Conservation (phyloP, 1,140 invertebrate genomes). For the Luehdorfia chinensis region DNA sequence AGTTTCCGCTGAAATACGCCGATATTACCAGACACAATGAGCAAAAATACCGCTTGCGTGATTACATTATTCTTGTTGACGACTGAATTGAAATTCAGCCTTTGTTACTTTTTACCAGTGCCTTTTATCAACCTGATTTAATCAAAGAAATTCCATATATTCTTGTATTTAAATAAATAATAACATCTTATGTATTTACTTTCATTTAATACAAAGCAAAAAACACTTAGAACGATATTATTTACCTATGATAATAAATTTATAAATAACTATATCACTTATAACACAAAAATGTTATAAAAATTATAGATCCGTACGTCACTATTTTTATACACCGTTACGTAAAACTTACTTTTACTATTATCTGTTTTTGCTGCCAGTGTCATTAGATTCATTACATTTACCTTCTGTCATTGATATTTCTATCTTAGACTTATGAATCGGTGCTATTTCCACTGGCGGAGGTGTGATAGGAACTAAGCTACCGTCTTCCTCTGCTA, state of each 20-base stretch:
- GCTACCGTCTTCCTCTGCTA: constrained; percentile 82
- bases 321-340: constrained; percentile 25
- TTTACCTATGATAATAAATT: background rate
- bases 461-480: constrained; percentile 64
- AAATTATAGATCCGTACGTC: constrained; percentile 19
- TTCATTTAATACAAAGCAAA: background rate
- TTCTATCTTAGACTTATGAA: constrained; percentile 55
- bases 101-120: no score
- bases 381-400: constrained; percentile 39
- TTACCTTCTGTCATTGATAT: constrained; percentile 33
- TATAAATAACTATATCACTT: constrained; percentile 32
- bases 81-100: no score
- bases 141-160: no score
- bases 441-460: constrained; percentile 58
- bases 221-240: constrained; percentile 3
- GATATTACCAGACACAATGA: no score
- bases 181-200: background rate
- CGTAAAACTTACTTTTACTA: constrained; percentile 7
- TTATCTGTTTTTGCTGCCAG: constrained; percentile 55
- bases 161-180: no score
- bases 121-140: no score
- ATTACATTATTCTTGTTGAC: no score
- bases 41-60: no score
- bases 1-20: no score
- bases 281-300: constrained; percentile 18